Percentiles rank a stretch among this genome's conserved stretches.
phyloP scores from a whole-genome alignment of 2,797 vertebrate species.

The Rhincodon typus region DNA sequence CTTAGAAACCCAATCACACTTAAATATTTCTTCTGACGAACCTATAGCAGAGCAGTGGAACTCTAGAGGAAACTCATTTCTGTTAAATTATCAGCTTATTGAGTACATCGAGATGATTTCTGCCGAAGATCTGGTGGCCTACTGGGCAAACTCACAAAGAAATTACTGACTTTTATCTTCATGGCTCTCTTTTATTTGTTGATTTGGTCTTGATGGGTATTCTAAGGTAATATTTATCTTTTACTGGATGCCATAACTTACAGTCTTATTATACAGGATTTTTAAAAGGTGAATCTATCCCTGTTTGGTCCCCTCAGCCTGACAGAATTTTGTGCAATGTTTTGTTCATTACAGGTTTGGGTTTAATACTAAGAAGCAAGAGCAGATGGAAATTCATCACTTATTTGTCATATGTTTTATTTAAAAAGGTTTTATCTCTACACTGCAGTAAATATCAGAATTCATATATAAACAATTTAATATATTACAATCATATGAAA shows the following conservation, averaged over 20 bases:
- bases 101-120: not conserved
- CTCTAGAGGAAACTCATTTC: not conserved
- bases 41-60: not conserved
- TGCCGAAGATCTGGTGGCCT: not conserved
- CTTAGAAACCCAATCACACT: not conserved
- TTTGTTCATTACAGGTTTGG: not conserved
- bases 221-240: not conserved
- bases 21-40: not conserved
- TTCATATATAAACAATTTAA: not conserved
- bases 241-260: not conserved
- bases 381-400: not conserved
- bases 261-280: not conserved
- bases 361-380: conserved; percentile 2
- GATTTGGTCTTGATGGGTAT: not conserved
- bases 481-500: not conserved
- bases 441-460: not conserved
- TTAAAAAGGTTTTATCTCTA: not conserved
- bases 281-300: not conserved
- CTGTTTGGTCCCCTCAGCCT: not conserved
- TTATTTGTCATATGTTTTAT: not conserved
- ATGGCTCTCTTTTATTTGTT: not conserved
- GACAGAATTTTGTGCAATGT: not conserved
- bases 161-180: not conserved
- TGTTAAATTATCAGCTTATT: not conserved
- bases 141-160: not conserved